phyloP scores from a whole-genome alignment of 2,888 invertebrate species.

The Adelognathus sp. region DNA sequence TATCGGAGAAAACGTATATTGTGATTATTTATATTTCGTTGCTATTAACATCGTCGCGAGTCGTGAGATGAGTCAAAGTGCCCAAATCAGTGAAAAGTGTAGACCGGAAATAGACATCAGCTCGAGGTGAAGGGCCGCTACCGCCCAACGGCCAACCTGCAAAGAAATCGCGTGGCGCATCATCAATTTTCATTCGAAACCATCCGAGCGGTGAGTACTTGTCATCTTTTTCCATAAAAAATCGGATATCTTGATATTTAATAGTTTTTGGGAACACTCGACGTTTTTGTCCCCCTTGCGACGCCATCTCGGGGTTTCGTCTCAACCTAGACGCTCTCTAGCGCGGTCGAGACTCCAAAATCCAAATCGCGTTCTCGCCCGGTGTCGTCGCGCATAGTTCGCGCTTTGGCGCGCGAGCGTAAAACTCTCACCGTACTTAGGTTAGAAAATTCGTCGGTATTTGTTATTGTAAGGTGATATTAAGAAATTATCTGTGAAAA shows the following conservation, averaged over 20 bases:
- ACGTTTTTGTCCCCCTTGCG: not conserved
- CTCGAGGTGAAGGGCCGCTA: no score
- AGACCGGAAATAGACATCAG: no score
- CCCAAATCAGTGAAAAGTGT: no score
- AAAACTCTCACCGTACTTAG: no score
- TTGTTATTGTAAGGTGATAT: not conserved
- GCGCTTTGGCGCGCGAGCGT: not conserved
- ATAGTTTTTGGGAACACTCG: not conserved
- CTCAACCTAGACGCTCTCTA: not conserved
- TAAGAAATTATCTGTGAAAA: not conserved
- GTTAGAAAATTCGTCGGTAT: slow-evolving; percentile 17
- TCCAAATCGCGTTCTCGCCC: not conserved
- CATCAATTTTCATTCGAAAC: not conserved
- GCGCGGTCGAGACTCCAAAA: not conserved
- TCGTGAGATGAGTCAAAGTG: no score
- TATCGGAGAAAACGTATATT: no score
- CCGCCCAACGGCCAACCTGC: no score
- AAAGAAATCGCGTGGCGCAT: not conserved
- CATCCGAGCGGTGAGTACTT: not conserved
- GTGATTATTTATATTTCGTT: no score
- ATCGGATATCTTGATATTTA: not conserved
- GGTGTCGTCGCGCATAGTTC: not conserved
- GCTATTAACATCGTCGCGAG: no score
- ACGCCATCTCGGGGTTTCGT: not conserved
- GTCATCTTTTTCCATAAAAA: not conserved